A percentile compares a stretch with the other conserved stretches of the same genome.
These are phyloP conservation scores for Oenanthe melanoleuca DNA, from an alignment of 2,113 vertebrate genomes.

Conservation along the genomic window DNA sequence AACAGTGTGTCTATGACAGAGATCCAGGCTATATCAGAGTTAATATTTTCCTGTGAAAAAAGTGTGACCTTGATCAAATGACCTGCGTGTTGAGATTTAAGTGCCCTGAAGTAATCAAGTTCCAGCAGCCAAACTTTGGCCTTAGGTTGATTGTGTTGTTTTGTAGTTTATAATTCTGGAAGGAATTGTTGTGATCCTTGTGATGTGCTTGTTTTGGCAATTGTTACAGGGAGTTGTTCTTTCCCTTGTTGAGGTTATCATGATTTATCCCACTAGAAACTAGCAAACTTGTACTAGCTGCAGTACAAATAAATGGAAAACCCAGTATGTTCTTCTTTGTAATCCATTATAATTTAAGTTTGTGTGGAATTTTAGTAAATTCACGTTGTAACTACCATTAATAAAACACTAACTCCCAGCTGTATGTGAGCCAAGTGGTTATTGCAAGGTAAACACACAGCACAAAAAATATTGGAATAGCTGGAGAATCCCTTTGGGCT, in stretches of 20 bases:
- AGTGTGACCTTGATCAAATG: neutral
- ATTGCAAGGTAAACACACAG: neutral
- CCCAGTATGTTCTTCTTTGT: neutral
- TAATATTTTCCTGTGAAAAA: neutral
- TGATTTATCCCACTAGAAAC: neutral
- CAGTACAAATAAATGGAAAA: neutral
- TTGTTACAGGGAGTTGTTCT: neutral
- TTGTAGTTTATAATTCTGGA: neutral
- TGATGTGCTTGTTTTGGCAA: neutral
- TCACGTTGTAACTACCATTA: neutral
- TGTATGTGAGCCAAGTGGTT: neutral
- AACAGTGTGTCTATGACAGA: neutral
- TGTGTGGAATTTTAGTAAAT: constrained; percentile 17
- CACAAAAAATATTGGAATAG: neutral
- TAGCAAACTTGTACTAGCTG: neutral
- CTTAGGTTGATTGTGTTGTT: neutral
- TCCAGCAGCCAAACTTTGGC: neutral
- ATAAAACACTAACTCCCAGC: neutral
- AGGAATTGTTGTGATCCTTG: neutral
- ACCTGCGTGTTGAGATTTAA: neutral
- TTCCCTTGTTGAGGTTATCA: neutral
- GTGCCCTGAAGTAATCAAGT: neutral
- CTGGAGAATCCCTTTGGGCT: neutral
- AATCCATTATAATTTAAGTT: constrained; percentile 2
- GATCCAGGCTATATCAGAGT: neutral